These are phyloP conservation scores for Pammene fasciana DNA, from an alignment of 2,888 invertebrate genomes.

Conservation along the genomic window DNA sequence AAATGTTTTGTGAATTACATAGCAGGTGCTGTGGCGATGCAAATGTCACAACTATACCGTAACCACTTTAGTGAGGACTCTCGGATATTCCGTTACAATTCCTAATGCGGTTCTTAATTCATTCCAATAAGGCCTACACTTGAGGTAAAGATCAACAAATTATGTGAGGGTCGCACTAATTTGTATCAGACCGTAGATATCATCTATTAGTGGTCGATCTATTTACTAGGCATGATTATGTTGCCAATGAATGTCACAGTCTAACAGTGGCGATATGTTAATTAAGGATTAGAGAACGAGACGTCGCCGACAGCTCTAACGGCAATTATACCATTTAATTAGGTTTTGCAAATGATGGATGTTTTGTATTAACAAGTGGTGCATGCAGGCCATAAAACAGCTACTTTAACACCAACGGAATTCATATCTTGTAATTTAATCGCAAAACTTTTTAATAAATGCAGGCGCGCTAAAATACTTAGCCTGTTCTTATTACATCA, in stretches of 20 bases:
- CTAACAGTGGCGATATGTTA: conserved; percentile 17
- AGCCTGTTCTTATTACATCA: background rate
- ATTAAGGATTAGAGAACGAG: conserved; percentile 1
- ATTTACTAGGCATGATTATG: conserved; percentile 29
- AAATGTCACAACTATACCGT: conserved; percentile 62
- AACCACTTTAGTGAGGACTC: conserved; percentile 21
- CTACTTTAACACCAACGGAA: background rate
- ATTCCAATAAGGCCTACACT: background rate
- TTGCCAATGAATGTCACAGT: conserved; percentile 23
- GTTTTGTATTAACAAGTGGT: background rate
- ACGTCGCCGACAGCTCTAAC: conserved; percentile 7
- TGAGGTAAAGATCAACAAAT: background rate
- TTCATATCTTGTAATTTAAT: background rate
- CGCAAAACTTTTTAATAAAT: background rate
- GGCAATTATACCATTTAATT: conserved; percentile 9
- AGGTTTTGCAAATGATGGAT: conserved; percentile 7
- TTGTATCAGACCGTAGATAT: background rate
- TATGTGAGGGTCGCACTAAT: background rate
- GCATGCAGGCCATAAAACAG: background rate
- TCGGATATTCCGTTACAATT: conserved; percentile 8
- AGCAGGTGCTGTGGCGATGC: conserved; percentile 66
- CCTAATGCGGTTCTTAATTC: background rate
- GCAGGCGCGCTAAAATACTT: background rate
- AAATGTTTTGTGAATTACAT: background rate
- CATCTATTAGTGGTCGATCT: conserved; percentile 22